A percentile compares a stretch with the other conserved stretches of the same genome.
Evolutionary conservation across 2,113 vertebrate genomes (phyloP).

Genomic region (Protobothrops mucrosquamatus): DNA sequence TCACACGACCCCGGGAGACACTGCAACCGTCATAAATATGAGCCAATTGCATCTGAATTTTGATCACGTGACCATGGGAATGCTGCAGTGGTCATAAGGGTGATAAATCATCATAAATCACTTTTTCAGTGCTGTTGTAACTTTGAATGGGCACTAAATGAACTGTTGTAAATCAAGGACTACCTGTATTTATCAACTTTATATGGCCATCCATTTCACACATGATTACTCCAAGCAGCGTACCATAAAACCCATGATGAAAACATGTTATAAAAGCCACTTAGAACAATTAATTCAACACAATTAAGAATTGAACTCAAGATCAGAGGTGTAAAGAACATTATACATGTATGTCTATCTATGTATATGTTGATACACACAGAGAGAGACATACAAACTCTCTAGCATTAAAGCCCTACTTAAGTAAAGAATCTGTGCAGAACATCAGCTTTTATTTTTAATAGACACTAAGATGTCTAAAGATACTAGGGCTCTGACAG

Average conservation of each 20-base stretch:
- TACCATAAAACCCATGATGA: not conserved
- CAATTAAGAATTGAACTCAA: not conserved
- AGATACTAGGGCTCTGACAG: not conserved
- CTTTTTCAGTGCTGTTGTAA: not conserved
- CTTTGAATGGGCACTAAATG: not conserved
- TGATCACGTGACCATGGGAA: not conserved
- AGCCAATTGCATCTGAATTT: not conserved
- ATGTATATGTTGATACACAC: not conserved
- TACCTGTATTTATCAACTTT: not conserved
- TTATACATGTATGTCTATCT: not conserved
- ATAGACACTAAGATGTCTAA: not conserved
- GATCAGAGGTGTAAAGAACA: not conserved
- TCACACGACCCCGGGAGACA: not conserved
- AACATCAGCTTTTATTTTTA: not conserved
- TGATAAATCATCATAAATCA: not conserved
- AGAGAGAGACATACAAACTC: too few relatives aligned
- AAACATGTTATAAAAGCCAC: not conserved
- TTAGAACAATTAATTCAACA: not conserved
- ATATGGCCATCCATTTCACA: not conserved
- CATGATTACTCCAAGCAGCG: not conserved
- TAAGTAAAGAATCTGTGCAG: not conserved
- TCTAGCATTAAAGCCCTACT: not conserved
- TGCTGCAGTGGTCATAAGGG: not conserved
- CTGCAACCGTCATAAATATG: not conserved
- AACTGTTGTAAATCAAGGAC: not conserved